These are phyloP conservation scores for Protaetia brevitarsis DNA, from an alignment of 1,140 invertebrate species.

Conservation along the genomic window DNA sequence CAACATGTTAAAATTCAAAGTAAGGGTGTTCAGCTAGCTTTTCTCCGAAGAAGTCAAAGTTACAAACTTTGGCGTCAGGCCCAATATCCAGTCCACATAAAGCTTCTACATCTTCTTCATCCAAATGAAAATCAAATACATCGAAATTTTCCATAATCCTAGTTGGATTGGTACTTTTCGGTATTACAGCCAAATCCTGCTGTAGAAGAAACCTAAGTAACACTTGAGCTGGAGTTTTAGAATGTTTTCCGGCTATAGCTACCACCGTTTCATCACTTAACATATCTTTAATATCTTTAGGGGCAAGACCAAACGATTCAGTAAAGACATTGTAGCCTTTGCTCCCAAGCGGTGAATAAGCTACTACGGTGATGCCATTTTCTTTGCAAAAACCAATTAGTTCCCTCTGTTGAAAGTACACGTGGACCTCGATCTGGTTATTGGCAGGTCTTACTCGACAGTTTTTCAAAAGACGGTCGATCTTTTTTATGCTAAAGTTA, in stretches of 20 bases:
- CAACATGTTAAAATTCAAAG: neutral
- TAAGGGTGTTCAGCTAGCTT: neutral
- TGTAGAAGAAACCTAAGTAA: slow-evolving; percentile 58
- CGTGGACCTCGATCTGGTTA: slow-evolving; percentile 62
- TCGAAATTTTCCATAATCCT: slow-evolving; percentile 59
- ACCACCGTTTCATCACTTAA: slow-evolving; percentile 23
- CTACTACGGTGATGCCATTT: slow-evolving; percentile 71
- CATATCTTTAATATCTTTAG: slow-evolving; percentile 29
- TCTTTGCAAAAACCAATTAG: slow-evolving; percentile 69
- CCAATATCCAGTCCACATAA: slow-evolving; percentile 40
- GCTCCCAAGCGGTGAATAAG: slow-evolving; percentile 77
- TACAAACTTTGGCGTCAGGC: neutral
- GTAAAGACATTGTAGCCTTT: slow-evolving; percentile 50
- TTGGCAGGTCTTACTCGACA: slow-evolving; percentile 66
- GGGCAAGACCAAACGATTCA: neutral
- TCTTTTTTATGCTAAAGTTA: slow-evolving; percentile 81
- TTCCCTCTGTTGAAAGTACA: slow-evolving; percentile 75
- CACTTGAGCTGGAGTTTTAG: slow-evolving; percentile 61
- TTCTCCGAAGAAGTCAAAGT: slow-evolving; percentile 17
- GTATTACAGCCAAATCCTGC: slow-evolving; percentile 57
- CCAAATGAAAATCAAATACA: slow-evolving; percentile 51
- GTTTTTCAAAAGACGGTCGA: slow-evolving; percentile 60
- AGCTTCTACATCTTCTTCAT: slow-evolving; percentile 43
- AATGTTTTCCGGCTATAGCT: slow-evolving; percentile 50
- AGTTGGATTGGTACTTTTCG: slow-evolving; percentile 58